Evolutionary conservation across 2,797 vertebrate species (phyloP), one percentile per base, ranked within the genome.

Genomic region (Melanotaenia trifasciata): DNA sequence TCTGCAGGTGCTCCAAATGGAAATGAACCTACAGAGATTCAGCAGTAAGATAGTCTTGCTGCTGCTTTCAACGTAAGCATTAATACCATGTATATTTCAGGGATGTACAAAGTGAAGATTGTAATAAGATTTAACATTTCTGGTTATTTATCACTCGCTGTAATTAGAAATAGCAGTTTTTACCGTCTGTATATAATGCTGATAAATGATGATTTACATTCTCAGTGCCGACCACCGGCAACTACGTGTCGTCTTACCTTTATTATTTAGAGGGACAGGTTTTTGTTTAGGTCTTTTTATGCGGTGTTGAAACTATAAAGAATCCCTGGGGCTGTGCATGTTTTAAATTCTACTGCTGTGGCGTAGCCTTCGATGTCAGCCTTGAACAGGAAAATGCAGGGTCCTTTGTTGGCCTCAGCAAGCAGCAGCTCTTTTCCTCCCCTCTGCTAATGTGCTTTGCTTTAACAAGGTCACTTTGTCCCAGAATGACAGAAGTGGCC

Each of bases 391-490:
- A 76, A 65, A 70, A 72, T 59, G 22, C 3, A 26, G 11, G 11
- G 64, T 16, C 12, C 10, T 12, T 61, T 28, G 61, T 72, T 63
- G 66, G 75, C 68, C 74, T 66, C 11, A 28, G 58, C 60, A 40
- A 59, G 58, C 72, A 62, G 76, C 80, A 78, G 70, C 67, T 69
- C 64, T 79, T 82, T 71, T 67, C 54, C 68, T 61, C 58, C 72
- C 67, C 64, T 76, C 33, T n/a, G 40, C 74, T 88, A 85, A 86
- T 85, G 70, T 72, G 71, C 70, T 81, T 73, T 75, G 70, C 81
- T 76, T 59, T 64, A 72, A 76, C 88, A 90, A 90, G 90, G 89
- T 87, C 88, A 87, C 74, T 36, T 65, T 65, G 73, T 74, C 73
- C 80, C 78, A 64, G 58, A 67, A 67, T 80, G 80, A 79, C 85